Percentiles rank a stretch among this genome's conserved stretches.
Conservation (phyloP, 2,888 invertebrate genomes). For the Parnassius apollo region DNA sequence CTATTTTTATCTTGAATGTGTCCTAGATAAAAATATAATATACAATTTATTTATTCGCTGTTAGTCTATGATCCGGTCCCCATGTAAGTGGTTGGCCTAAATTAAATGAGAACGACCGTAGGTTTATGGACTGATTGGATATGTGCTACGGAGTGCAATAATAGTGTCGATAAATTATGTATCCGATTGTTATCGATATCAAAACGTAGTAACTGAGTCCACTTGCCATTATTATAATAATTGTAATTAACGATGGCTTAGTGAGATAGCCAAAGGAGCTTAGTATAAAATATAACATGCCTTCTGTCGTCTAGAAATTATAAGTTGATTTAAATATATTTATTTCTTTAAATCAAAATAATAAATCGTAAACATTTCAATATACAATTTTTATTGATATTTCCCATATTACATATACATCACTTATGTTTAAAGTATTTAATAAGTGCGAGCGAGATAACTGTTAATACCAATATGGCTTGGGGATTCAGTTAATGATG, state of each 20-base stretch:
- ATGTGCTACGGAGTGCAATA: constrained; percentile 64
- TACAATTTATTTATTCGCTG: constrained; percentile 68
- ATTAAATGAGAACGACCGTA: constrained; percentile 22
- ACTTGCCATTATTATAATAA: background rate
- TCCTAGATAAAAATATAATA: constrained; percentile 55
- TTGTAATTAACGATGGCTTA: too few species aligned
- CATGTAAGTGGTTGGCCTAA: constrained; percentile 34
- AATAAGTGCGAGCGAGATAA: too few species aligned
- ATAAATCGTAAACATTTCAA: too few species aligned
- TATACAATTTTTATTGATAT: too few species aligned
- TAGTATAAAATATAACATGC: too few species aligned
- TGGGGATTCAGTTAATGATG: constrained; percentile 8
- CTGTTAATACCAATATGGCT: background rate
- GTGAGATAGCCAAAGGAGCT: too few species aligned
- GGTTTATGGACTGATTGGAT: constrained; percentile 26
- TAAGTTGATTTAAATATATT: too few species aligned
- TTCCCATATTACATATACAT: too few species aligned
- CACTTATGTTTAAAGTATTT: too few species aligned
- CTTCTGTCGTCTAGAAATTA: too few species aligned
- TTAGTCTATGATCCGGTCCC: constrained; percentile 24
- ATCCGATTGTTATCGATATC: constrained; percentile 49
- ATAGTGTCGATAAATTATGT: constrained; percentile 62
- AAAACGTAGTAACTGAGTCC: constrained; percentile 48
- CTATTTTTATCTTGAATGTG: constrained; percentile 64
- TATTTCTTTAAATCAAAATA: too few species aligned